Base-by-base conservation (phyloP, 2,113 vertebrate genomes). In the Gobius niger region DNA sequence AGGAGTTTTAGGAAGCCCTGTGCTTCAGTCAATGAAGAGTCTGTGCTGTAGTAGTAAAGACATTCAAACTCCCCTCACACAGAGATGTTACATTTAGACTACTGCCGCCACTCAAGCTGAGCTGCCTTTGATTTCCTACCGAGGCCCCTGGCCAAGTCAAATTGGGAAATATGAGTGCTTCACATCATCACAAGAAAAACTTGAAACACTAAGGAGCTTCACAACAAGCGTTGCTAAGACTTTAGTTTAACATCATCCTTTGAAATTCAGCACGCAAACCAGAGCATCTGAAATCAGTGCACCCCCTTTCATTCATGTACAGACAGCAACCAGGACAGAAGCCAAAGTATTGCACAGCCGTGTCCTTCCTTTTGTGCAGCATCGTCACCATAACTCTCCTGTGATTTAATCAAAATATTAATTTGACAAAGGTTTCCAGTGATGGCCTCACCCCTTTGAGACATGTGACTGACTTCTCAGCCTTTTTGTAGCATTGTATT, bases 31-130 rank as follows among this genome's bases (percentile, higher is more conserved):
- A 91, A 87, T 81, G 71, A 67, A 83, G 46, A 0, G 68, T 84
- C 81, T 90, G 89, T 90, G 82, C 77, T 71, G 68, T 81, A 70
- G 81, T 67, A 83, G 82, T 87, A 89, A 89, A 91, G 90, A 51
- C 57, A 81, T 70, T 84, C 68, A 77, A 72, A 66, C 62, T 68
- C 49, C 61, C 67, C 81, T 92, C 88, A 78, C 91, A 85, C 71
- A 34, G 44, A 54, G 75, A 76, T 85, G 92, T 85, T 69, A 92
- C 44, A 91, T 92, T 91, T 87, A 76, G 85, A 83, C 72, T 1
- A 52, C 60, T 60, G 73, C 82, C 79, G 90, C 76, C 71, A 90
- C 75, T 44, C 8, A 75, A 77, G 85, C 44, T 53, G 3, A 66
- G 51, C 68, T 49, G 65, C 68, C 87, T 91, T 88, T 90, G 86